A percentile compares a stretch with the other conserved stretches of the same genome.
phyloP scores from a whole-genome alignment of 2,888 invertebrate genomes.

The Ormyrus labotus region DNA sequence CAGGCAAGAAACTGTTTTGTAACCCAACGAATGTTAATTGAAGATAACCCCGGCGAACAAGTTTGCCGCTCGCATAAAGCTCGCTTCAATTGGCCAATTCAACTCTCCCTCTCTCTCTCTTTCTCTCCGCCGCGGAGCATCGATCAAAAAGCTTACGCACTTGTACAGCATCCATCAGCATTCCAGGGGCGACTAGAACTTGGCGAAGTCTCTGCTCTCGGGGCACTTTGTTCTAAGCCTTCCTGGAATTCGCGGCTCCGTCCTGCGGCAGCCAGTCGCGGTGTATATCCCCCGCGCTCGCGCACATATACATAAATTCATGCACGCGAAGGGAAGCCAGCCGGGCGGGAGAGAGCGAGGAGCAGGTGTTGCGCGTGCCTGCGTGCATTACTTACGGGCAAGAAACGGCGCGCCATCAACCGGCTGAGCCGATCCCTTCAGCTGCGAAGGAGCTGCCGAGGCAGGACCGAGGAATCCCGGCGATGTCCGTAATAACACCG shows the following conservation, averaged over 20 bases:
- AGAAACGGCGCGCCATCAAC: background rate
- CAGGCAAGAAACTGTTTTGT: too few species aligned
- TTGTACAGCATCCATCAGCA: too few species aligned
- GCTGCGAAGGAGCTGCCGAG: slow-evolving; percentile 13
- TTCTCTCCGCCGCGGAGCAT: too few species aligned
- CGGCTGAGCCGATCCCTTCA: background rate
- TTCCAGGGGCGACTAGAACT: too few species aligned
- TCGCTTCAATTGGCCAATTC: too few species aligned
- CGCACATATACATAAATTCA: slow-evolving; percentile 34
- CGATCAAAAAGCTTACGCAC: too few species aligned
- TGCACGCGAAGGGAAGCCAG: background rate
- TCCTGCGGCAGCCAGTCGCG: background rate
- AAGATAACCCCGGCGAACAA: too few species aligned
- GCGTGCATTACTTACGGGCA: slow-evolving; percentile 40
- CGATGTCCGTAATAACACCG: slow-evolving; percentile 36
- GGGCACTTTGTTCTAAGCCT: too few species aligned
- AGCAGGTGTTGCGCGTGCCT: slow-evolving; percentile 45
- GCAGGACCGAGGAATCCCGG: slow-evolving; percentile 24
- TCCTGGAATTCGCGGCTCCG: background rate
- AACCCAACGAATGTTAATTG: too few species aligned
- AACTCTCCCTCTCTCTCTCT: too few species aligned
- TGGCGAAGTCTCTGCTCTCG: too few species aligned
- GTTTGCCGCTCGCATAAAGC: too few species aligned
- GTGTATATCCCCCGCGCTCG: background rate
- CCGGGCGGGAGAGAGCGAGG: background rate